phyloP scores from a whole-genome alignment of 2,888 invertebrate species.

The Colostygia pectinataria region DNA sequence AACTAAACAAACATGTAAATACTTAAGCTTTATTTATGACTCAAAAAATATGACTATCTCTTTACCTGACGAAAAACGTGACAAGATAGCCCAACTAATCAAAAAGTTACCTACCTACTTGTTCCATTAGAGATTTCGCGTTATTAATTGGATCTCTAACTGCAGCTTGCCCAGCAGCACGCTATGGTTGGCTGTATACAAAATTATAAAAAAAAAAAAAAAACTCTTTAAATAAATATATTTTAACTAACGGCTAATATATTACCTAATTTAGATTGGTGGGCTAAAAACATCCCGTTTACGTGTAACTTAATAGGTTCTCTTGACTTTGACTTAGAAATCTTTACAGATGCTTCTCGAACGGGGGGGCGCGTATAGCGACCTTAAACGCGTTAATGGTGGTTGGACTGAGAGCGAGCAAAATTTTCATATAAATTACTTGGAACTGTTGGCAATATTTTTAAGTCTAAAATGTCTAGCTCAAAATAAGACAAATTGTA shows the following conservation, averaged over 20 bases:
- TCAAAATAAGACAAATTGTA: too few species aligned
- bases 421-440: too few species aligned
- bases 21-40: background rate
- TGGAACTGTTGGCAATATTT: too few species aligned
- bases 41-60: background rate
- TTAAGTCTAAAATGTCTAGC: too few species aligned
- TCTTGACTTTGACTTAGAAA: background rate
- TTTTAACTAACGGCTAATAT: background rate
- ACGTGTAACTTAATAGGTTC: background rate
- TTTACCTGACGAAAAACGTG: background rate
- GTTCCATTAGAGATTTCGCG: background rate
- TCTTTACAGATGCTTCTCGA: background rate
- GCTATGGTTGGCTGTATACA: background rate
- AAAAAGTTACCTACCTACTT: background rate
- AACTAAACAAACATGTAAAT: background rate
- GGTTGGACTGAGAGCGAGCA: too few species aligned
- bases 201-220: background rate
- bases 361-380: background rate
- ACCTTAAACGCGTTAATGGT: background rate
- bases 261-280: background rate
- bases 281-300: background rate
- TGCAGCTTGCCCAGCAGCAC: background rate
- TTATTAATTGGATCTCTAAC: background rate
- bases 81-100: background rate
- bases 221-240: background rate